Evolutionary conservation across 2,888 invertebrate species (phyloP).

Genomic region (Unio pictorum): DNA sequence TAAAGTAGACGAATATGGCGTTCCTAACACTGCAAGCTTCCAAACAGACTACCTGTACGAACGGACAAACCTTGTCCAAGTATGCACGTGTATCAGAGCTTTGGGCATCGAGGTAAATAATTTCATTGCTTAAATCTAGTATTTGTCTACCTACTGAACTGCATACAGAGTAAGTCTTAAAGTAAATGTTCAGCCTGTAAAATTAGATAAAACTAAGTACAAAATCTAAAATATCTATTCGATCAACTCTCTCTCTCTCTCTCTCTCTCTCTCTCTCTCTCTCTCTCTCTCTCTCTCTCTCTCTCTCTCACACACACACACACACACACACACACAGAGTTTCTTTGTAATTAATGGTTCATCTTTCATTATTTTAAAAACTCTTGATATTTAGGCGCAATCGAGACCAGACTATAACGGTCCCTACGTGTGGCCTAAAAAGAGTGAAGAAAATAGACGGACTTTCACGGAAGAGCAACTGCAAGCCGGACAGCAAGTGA

Average conservation of each 20-base stretch:
- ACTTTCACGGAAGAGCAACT: constrained; percentile 95
- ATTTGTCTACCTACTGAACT: too few species aligned
- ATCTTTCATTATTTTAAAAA: not conserved
- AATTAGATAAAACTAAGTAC: not conserved
- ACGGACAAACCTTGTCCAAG: constrained; percentile 57
- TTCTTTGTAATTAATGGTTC: not conserved
- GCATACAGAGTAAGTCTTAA: too few species aligned
- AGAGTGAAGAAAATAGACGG: constrained; percentile 94
- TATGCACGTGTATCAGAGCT: constrained; percentile 55
- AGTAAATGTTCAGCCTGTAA: too few species aligned
- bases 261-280: constrained; percentile 1
- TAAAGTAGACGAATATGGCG: constrained; percentile 52
- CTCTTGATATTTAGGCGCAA: constrained; percentile 49
- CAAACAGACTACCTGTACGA: constrained; percentile 63
- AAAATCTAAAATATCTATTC: not conserved
- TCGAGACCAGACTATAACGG: constrained; percentile 53
- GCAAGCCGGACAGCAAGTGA: constrained; percentile 92
- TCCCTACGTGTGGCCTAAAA: constrained; percentile 94
- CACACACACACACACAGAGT: too few species aligned
- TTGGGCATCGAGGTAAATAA: constrained; percentile 57
- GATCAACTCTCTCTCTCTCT: constrained; percentile 1
- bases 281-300: not conserved
- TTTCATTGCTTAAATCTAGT: too few species aligned
- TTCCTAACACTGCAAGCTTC: constrained; percentile 48
- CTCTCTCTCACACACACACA: not conserved